phyloP scores from a whole-genome alignment of 2,797 vertebrate genomes.

The Syngnathus acus region DNA sequence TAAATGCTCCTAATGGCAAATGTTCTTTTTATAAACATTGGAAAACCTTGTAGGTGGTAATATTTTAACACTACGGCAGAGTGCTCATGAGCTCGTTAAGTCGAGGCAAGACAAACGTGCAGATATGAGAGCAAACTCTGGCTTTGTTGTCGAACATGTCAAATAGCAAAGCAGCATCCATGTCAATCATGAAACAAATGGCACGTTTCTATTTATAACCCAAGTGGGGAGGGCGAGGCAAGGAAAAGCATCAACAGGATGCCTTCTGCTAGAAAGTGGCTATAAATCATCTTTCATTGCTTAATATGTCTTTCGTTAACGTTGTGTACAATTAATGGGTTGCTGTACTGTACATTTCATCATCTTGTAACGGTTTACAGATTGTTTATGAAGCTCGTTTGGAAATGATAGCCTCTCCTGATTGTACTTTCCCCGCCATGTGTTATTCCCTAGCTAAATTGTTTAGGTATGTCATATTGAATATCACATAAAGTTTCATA shows the following conservation, averaged over 20 bases:
- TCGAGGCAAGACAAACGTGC: background rate
- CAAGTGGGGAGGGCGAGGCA: background rate
- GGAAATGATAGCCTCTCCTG: background rate
- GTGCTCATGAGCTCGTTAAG: background rate
- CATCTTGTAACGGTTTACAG: background rate
- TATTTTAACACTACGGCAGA: too few species aligned
- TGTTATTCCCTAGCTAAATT: conserved; percentile 23
- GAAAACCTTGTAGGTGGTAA: background rate
- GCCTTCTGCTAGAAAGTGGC: conserved; percentile 1
- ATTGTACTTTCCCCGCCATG: background rate
- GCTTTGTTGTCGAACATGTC: background rate
- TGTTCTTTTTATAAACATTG: background rate
- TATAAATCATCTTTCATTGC: background rate
- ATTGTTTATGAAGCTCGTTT: background rate
- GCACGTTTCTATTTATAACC: background rate
- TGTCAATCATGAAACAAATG: conserved; percentile 2
- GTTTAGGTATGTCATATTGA: conserved; percentile 42
- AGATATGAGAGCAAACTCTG: too few species aligned
- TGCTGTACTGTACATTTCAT: background rate
- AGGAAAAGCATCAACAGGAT: background rate
- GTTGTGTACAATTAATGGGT: background rate
- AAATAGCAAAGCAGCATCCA: background rate
- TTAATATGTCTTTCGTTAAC: background rate
- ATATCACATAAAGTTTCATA: conserved; percentile 51
- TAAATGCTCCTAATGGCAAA: background rate